Conservation (phyloP, 1,140 invertebrate genomes). For the Conus ventricosus region DNA sequence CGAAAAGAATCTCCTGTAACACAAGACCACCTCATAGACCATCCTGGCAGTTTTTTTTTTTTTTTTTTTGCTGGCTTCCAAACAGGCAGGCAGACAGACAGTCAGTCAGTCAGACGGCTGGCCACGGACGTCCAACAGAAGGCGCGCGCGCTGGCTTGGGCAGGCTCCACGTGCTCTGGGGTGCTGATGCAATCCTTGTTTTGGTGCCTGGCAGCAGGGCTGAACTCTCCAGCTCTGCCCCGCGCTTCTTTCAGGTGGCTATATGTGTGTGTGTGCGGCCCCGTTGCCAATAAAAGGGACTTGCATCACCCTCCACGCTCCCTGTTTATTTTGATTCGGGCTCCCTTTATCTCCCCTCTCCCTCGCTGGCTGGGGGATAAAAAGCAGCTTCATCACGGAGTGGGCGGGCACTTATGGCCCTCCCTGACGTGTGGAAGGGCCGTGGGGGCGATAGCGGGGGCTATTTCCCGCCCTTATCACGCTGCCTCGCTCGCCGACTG, state of each 20-base stretch:
- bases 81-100: too few species aligned
- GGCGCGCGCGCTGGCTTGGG: too few species aligned
- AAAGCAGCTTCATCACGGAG: neutral
- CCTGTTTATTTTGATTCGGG: neutral
- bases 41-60: too few species aligned
- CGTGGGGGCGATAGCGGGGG: neutral
- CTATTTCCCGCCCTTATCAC: constrained; percentile 12
- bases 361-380: neutral
- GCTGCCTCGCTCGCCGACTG: neutral
- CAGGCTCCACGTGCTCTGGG: constrained; percentile 8
- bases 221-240: too few species aligned
- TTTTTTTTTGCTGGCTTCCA: too few species aligned
- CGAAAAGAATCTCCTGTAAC: too few species aligned
- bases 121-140: too few species aligned
- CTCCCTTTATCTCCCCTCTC: neutral
- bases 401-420: neutral
- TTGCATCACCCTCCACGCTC: neutral
- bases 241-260: too few species aligned
- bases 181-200: constrained; percentile 22
- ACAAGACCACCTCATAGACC: too few species aligned
- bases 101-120: too few species aligned
- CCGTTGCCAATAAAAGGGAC: too few species aligned
- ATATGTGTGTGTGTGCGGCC: too few species aligned
- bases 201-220: neutral
- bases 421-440: constrained; percentile 1